phyloP scores from a whole-genome alignment of 2,797 vertebrate genomes.

The Cryptoprocta ferox region DNA sequence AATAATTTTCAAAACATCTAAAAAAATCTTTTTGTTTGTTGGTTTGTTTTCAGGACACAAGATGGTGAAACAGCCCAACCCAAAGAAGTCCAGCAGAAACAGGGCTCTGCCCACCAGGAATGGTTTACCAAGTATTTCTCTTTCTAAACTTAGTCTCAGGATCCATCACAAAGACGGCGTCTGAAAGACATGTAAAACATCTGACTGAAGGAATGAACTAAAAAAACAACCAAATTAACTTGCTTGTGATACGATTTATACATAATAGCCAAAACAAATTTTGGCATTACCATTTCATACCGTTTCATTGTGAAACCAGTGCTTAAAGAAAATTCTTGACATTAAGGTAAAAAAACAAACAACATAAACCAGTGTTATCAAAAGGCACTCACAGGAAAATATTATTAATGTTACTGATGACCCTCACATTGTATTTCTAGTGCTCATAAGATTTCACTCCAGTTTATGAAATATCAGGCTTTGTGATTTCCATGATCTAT shows the following conservation, averaged over 20 bases:
- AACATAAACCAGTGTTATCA: background rate
- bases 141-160: conserved; percentile 87
- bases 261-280: background rate
- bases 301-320: background rate
- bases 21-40: conserved; percentile 13
- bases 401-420: background rate
- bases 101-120: conserved; percentile 91
- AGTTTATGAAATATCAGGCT: background rate
- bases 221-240: background rate
- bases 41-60: conserved; percentile 83
- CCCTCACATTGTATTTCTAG: background rate
- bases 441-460: background rate
- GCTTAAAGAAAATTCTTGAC: background rate
- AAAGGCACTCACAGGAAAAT: background rate
- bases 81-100: conserved; percentile 89
- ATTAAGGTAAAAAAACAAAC: background rate
- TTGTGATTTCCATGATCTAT: conserved; percentile 1
- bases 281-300: background rate
- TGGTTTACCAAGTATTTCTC: conserved; percentile 99
- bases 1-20: conserved; percentile 24
- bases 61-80: conserved; percentile 87
- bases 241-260: background rate
- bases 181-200: background rate
- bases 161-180: background rate
- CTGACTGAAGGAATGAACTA: conserved; percentile 24